Base-by-base conservation (phyloP, 2,888 invertebrate genomes). In the Megalurothrips usitatus region DNA sequence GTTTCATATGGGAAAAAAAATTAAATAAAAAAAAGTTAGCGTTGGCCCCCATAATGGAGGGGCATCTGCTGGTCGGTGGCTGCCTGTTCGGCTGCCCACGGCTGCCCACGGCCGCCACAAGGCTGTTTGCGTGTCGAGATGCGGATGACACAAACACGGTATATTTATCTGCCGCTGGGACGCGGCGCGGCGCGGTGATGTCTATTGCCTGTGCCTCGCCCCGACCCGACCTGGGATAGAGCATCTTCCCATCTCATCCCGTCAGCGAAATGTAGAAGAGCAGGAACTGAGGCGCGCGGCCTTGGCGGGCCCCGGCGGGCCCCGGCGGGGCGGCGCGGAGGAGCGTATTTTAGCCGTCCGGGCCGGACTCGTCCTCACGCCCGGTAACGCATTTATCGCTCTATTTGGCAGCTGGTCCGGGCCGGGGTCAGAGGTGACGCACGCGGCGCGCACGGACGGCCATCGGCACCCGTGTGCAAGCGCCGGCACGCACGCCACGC, bases 91-190 rank as follows among this genome's bases (percentile, higher is more conserved):
- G 52, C 52, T 14, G 52, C 52, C 14, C n/a, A n/a, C n/a, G 52
- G 52, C 58, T 19, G 58, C 14, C 19, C 14, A 4, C 34, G 58
- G 58, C 58, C 14, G 58, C 58, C 58, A 58, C 68, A 23, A 75
- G 68, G 68, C 68, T 26, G 34, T 43, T 43, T 43, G 34, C 6
- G 68, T 23, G 68, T 75, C 68, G 26, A 75, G 26, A 75, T 10
- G 68, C 26, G 26, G 68, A 75, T 75, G 68, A 75, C 68, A 75
- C 68, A 75, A 75, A 75, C 68, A 75, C 68, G 26, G 23, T 75
- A 23, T 75, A 26, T 75, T 75, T 75, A 68, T 68, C 68, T 19
- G 23, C 23, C n/a, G 19, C 52, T 52, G 52, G 14, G 19, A 58
- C 58, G 19, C 58, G 19, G 17, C 10, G 49, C 49, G 12, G 10